phyloP scores from a whole-genome alignment of 2,113 vertebrate genomes.

The Chloropsis cyanopogon region DNA sequence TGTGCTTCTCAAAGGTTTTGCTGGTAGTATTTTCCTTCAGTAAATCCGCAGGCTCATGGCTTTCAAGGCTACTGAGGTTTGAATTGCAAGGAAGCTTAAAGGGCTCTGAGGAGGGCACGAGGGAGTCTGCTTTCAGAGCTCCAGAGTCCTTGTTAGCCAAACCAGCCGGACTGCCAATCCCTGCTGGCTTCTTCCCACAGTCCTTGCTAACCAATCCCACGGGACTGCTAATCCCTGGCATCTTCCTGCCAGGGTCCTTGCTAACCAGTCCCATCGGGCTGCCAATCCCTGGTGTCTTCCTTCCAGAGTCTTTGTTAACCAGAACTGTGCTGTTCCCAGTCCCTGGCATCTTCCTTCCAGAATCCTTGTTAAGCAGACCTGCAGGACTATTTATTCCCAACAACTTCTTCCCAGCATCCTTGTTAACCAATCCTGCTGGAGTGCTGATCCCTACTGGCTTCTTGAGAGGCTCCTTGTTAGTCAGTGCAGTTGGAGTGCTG shows the following conservation, averaged over 20 bases:
- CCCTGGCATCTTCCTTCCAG: constrained; percentile 59
- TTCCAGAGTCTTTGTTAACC: constrained; percentile 69
- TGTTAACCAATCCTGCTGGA: constrained; percentile 65
- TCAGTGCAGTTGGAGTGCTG: constrained; percentile 51
- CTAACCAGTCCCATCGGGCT: constrained; percentile 64
- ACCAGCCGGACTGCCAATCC: constrained; percentile 23
- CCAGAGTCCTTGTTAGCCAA: constrained; percentile 69
- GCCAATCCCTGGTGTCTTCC: constrained; percentile 65
- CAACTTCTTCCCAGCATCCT: constrained; percentile 75
- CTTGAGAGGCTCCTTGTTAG: constrained; percentile 71
- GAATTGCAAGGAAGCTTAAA: constrained; percentile 68
- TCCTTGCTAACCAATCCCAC: constrained; percentile 73
- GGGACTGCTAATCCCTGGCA: constrained; percentile 52
- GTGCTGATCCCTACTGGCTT: constrained; percentile 58
- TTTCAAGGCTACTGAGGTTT: constrained; percentile 59
- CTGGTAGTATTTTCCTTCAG: constrained; percentile 64
- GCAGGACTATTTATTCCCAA: constrained; percentile 47
- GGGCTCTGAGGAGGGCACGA: constrained; percentile 62
- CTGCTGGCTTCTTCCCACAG: constrained; percentile 69
- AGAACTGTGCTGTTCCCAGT: constrained; percentile 31
- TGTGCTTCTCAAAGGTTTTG: constrained; percentile 74
- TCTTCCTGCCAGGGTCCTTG: constrained; percentile 73
- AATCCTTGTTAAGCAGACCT: constrained; percentile 65
- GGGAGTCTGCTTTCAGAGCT: constrained; percentile 62
- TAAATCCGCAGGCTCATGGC: constrained; percentile 59